A percentile compares a stretch with the other conserved stretches of the same genome.
phyloP scores from a whole-genome alignment of 2,113 vertebrate genomes.

The Seriola quinqueradiata region DNA sequence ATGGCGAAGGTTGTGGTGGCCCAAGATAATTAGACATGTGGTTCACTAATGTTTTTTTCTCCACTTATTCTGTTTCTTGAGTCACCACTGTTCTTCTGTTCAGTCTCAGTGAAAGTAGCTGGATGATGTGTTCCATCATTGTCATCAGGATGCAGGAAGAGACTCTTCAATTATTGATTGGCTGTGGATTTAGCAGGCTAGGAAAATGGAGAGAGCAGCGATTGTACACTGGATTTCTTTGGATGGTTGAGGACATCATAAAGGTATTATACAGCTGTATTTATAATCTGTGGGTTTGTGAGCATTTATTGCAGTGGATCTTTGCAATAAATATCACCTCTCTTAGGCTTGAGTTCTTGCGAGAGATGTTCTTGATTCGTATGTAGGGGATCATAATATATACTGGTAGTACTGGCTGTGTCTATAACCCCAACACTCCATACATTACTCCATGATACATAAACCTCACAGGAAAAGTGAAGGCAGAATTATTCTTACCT shows the following conservation, averaged over 20 bases:
- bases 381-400: no score
- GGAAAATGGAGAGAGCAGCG: not conserved
- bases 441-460: no score
- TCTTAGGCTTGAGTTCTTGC: not conserved
- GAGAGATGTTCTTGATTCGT: no score
- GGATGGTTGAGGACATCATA: constrained; percentile 49
- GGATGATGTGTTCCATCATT: constrained; percentile 14
- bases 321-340: not conserved
- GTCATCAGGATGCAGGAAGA: constrained; percentile 19
- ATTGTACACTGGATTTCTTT: not conserved
- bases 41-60: not conserved
- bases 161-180: constrained; percentile 64
- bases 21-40: not conserved
- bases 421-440: no score
- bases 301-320: not conserved
- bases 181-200: constrained; percentile 3
- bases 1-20: not conserved
- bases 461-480: no score
- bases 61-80: not conserved
- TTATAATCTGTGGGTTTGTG: not conserved
- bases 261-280: constrained; percentile 17
- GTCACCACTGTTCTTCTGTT: not conserved
- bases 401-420: no score
- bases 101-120: not conserved
- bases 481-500: no score